Percentiles rank a stretch among this genome's conserved stretches.
Evolutionary conservation across 2,113 vertebrate species (phyloP).

Genomic region (Panthera uncia): DNA sequence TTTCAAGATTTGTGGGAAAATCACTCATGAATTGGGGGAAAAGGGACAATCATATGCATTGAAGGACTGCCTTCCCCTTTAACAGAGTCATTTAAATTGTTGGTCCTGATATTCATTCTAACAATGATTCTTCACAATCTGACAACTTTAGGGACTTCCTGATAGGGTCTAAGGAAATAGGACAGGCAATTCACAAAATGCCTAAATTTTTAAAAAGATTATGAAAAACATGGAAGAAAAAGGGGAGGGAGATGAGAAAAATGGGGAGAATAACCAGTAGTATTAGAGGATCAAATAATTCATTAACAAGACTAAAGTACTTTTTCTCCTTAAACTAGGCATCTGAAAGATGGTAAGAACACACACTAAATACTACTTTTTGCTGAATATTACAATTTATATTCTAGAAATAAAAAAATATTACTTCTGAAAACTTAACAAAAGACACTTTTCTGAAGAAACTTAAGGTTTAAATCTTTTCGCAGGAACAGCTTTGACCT

Average conservation of each 20-base stretch:
- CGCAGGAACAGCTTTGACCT: not conserved
- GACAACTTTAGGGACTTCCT: not conserved
- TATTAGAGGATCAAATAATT: not conserved
- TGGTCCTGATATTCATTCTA: not conserved
- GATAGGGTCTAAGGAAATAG: not conserved
- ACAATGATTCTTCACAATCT: not conserved
- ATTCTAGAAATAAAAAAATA: slow-evolving; percentile 34
- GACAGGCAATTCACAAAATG: not conserved
- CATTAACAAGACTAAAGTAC: not conserved
- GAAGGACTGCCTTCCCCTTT: not conserved
- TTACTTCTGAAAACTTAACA: not conserved
- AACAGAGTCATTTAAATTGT: not conserved
- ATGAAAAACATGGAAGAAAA: not conserved
- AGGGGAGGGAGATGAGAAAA: not conserved
- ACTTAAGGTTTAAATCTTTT: not conserved
- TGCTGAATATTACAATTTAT: not conserved
- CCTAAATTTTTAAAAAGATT: not conserved
- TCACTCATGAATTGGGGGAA: not conserved
- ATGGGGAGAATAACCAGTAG: not conserved
- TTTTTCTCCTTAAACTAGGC: not conserved
- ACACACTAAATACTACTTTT: not conserved
- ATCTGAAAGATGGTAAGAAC: not conserved
- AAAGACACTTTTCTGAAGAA: not conserved
- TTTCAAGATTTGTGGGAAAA: slow-evolving; percentile 35
- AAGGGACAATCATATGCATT: not conserved